Evolutionary conservation across 2,113 vertebrate genomes (phyloP).

Genomic region (Ammospiza nelsoni): DNA sequence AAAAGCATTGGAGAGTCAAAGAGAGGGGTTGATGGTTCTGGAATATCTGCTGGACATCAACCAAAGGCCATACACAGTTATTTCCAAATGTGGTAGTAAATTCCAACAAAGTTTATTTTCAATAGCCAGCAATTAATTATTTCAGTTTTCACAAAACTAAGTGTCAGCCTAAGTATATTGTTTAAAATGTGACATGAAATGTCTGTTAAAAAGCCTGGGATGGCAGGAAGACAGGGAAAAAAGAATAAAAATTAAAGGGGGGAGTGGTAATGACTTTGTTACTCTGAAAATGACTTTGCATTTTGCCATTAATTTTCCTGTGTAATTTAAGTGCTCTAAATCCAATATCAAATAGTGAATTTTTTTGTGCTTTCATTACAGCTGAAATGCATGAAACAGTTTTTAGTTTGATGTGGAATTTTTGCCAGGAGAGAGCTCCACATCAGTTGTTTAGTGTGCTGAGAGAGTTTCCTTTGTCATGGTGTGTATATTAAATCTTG

Average conservation of each 20-base stretch:
- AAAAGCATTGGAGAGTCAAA: background rate
- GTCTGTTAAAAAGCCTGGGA: background rate
- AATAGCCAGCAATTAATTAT: background rate
- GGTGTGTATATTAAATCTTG: accelerated
- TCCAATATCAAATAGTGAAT: accelerated
- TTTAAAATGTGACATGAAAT: background rate
- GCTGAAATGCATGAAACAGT: accelerated
- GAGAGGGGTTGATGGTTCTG: background rate
- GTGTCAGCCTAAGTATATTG: background rate
- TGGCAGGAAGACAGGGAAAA: background rate
- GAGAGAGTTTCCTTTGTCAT: background rate
- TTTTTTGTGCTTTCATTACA: background rate
- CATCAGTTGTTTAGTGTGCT: background rate
- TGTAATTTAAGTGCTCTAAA: background rate
- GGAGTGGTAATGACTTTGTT: background rate
- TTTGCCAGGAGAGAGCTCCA: background rate
- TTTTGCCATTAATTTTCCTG: background rate
- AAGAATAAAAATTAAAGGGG: background rate
- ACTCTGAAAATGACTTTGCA: background rate
- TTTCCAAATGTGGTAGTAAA: background rate
- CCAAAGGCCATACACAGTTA: background rate
- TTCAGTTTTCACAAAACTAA: background rate
- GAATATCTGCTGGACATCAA: background rate
- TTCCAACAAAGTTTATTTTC: background rate
- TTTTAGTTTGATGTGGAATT: background rate